phyloP scores from a whole-genome alignment of 2,113 vertebrate genomes.

The Hydropotes inermis region DNA sequence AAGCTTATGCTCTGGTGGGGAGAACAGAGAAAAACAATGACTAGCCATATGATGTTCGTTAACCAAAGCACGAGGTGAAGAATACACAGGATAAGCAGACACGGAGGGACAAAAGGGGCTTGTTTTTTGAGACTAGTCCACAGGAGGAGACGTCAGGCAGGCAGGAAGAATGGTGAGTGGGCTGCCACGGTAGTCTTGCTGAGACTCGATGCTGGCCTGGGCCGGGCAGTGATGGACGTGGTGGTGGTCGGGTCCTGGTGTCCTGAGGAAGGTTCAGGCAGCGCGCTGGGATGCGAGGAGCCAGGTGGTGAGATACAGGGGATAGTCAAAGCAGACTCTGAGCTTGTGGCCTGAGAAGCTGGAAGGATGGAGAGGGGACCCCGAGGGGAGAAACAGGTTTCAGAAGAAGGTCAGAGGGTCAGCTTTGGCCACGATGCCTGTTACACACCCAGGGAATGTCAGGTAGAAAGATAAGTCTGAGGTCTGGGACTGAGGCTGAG shows the following conservation, averaged over 20 bases:
- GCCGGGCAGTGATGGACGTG: neutral
- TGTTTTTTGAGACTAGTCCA: neutral
- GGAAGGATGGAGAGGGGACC: neutral
- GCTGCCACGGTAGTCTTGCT: accelerated
- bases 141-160: neutral
- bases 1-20: neutral
- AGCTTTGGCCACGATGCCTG: accelerated
- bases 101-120: neutral
- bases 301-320: accelerated
- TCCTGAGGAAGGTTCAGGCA: neutral
- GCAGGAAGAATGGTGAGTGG: neutral
- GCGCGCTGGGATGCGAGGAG: neutral
- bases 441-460: accelerated
- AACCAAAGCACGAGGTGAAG: neutral
- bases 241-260: neutral
- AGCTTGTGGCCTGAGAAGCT: neutral
- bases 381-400: neutral
- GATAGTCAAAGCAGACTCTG: neutral
- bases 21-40: neutral
- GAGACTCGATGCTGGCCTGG: neutral
- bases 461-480: neutral
- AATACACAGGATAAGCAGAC: neutral
- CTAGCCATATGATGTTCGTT: accelerated
- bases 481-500: neutral
- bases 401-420: neutral